phyloP scores from a whole-genome alignment of 2,113 vertebrate genomes.

The Pithys albifrons region DNA sequence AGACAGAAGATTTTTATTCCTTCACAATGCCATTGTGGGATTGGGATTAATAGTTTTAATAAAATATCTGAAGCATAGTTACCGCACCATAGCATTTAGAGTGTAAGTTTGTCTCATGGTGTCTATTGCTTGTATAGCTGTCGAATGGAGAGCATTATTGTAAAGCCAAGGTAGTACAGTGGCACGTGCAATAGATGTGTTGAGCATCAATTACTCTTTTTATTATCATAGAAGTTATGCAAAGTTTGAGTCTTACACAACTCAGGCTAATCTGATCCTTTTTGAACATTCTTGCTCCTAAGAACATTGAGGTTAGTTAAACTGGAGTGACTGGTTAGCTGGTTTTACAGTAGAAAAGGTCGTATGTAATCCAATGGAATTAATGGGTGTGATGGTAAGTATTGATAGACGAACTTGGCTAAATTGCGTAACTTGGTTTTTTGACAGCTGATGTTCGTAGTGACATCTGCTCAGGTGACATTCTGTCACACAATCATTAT shows the following conservation, averaged over 20 bases:
- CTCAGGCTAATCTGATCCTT: neutral
- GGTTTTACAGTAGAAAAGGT: neutral
- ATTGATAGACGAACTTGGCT: neutral
- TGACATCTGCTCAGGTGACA: neutral
- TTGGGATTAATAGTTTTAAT: neutral
- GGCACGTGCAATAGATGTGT: neutral
- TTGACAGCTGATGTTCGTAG: neutral
- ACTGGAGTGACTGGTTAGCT: neutral
- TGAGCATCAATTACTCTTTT: neutral
- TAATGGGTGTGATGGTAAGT: neutral
- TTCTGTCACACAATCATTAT: neutral
- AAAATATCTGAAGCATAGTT: neutral
- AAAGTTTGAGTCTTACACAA: neutral
- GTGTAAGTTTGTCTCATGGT: neutral
- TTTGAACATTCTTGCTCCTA: neutral
- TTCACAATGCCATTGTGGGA: neutral
- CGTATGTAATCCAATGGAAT: neutral
- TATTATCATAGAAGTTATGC: neutral
- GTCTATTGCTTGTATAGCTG: neutral
- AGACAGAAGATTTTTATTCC: neutral
- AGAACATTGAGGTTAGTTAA: neutral
- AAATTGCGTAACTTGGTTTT: neutral
- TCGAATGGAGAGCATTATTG: neutral
- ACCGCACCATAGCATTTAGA: neutral
- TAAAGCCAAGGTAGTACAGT: neutral